These are phyloP conservation scores for Crepidodera aurea DNA, from an alignment of 2,888 invertebrate genomes.

Conservation along the genomic window DNA sequence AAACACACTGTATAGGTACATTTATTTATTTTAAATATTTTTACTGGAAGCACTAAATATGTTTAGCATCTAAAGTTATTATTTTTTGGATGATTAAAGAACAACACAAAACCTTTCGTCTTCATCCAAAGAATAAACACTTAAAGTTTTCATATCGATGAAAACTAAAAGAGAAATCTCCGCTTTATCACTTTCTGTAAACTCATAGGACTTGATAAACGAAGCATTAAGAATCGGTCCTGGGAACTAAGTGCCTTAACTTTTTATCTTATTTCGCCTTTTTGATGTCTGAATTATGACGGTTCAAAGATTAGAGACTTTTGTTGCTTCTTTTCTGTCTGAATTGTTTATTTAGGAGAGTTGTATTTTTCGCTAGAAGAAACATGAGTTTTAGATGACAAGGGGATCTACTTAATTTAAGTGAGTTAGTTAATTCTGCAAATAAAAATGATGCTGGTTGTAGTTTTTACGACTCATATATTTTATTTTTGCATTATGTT, in stretches of 20 bases:
- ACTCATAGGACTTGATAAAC: conserved; percentile 20
- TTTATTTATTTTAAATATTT: no score
- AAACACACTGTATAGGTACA: no score
- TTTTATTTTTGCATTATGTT: no score
- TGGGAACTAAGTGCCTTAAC: conserved; percentile 20
- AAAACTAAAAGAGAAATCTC: background rate
- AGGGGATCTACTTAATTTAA: background rate
- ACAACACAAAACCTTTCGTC: no score
- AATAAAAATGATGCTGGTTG: background rate
- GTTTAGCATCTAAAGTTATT: no score
- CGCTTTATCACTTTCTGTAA: conserved; percentile 19
- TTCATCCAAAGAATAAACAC: no score
- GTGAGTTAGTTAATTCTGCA: conserved; percentile 1
- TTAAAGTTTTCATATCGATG: no score
- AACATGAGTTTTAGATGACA: background rate
- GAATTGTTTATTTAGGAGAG: conserved; percentile 22
- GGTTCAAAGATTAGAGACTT: conserved; percentile 15
- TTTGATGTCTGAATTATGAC: conserved; percentile 27
- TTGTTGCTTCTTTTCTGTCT: background rate
- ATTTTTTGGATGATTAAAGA: no score
- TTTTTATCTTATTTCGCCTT: conserved; percentile 23
- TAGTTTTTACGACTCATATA: no score
- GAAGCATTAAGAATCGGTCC: conserved; percentile 25
- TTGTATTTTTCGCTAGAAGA: conserved; percentile 12
- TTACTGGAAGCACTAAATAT: no score